Evolutionary conservation across 64 coral and sea anemone genomes (phyloP).

Genomic region (Acropora tenuis): DNA sequence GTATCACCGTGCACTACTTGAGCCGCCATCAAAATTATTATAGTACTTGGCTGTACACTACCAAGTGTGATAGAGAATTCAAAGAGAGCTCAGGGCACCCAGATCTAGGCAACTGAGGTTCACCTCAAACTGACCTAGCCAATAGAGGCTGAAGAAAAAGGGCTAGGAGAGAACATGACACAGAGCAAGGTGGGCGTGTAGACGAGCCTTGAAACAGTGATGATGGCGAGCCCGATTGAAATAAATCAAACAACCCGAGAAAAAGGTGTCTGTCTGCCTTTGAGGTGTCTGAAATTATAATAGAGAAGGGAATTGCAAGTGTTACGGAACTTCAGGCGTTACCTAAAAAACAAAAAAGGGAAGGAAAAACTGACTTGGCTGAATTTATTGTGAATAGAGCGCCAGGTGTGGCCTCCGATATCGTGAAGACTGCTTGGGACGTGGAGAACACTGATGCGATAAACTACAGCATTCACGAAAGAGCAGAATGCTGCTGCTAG

Average conservation of each 20-base stretch:
- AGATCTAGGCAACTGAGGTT: conserved; percentile 33
- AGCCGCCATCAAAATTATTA: conserved; percentile 43
- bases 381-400: conserved; percentile 26
- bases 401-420: conserved; percentile 10
- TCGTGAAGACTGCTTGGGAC: conserved; percentile 49
- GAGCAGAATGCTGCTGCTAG: background rate
- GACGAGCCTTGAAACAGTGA: background rate
- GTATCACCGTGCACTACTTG: conserved; percentile 19
- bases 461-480: conserved; percentile 33
- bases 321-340: conserved; percentile 1
- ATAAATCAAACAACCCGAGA: conserved; percentile 5
- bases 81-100: conserved; percentile 55
- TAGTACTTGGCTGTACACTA: conserved; percentile 60
- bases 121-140: conserved; percentile 32
- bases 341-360: conserved; percentile 28
- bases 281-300: background rate
- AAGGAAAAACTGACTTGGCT: conserved; percentile 21
- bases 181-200: background rate
- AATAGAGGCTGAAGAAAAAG: background rate
- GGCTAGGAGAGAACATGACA: conserved; percentile 40
- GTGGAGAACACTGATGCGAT: conserved; percentile 8
- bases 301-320: background rate
- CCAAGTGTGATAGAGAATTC: conserved; percentile 60
- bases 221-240: conserved; percentile 11
- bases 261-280: conserved; percentile 25